Conservation (phyloP, 1,140 invertebrate genomes). For the Sitobion miscanthi region DNA sequence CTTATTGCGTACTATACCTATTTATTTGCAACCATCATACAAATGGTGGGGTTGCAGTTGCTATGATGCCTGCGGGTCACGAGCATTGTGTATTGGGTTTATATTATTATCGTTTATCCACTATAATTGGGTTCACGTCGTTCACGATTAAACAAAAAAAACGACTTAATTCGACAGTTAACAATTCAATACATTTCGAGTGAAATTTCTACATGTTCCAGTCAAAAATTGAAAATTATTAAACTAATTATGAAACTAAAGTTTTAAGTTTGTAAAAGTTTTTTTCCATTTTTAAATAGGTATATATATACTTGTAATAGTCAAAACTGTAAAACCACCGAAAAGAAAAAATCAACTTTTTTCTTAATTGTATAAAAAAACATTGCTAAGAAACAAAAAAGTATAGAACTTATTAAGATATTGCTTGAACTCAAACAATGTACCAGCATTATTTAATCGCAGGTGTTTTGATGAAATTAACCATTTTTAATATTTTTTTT, state of each 20-base stretch:
- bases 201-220: background rate
- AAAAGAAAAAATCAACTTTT: background rate
- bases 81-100: no score
- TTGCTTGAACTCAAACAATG: background rate
- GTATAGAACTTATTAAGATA: background rate
- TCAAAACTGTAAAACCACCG: background rate
- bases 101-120: no score
- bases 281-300: background rate
- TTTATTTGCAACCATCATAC: no score
- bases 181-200: background rate
- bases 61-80: no score
- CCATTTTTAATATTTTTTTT: background rate
- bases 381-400: background rate
- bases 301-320: background rate
- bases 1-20: no score
- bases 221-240: background rate
- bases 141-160: background rate
- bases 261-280: background rate
- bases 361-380: background rate
- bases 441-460: background rate
- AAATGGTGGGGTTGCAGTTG: no score
- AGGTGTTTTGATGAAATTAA: background rate
- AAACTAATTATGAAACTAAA: conserved; percentile 9
- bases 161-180: background rate
- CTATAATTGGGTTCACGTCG: no score